Conservation (phyloP, 2,888 invertebrate genomes). For the Megastigmus dorsalis region DNA sequence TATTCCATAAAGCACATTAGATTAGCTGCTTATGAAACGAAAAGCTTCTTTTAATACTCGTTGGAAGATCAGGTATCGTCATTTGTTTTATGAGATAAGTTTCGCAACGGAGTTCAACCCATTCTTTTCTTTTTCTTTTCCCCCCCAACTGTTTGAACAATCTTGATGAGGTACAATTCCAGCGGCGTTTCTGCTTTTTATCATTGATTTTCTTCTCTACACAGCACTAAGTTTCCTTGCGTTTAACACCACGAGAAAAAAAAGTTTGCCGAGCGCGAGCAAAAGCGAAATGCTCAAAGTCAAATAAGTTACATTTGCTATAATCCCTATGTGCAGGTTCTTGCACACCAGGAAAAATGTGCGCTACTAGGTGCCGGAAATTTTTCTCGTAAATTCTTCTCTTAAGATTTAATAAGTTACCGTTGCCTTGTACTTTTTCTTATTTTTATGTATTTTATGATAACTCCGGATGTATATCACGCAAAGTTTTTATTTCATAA, state of each 20-base stretch:
- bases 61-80: constrained; percentile 17
- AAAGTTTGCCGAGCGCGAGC: not conserved
- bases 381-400: too few relatives aligned
- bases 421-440: too few relatives aligned
- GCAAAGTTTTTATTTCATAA: too few relatives aligned
- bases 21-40: constrained; percentile 14
- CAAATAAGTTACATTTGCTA: not conserved
- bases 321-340: not conserved
- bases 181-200: constrained; percentile 4
- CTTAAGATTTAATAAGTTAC: too few relatives aligned
- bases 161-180: constrained; percentile 29
- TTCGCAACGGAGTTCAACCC: constrained; percentile 11
- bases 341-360: too few relatives aligned
- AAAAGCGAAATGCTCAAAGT: not conserved
- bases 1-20: not conserved
- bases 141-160: constrained; percentile 4
- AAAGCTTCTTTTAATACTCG: constrained; percentile 30
- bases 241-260: not conserved
- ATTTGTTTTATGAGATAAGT: constrained; percentile 45
- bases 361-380: too few relatives aligned
- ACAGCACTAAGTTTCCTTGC: too few relatives aligned
- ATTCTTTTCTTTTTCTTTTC: not conserved
- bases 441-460: too few relatives aligned
- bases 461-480: too few relatives aligned
- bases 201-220: not conserved